These are phyloP conservation scores for Salarias fasciatus DNA, from an alignment of 2,797 vertebrate species.

Conservation along the genomic window DNA sequence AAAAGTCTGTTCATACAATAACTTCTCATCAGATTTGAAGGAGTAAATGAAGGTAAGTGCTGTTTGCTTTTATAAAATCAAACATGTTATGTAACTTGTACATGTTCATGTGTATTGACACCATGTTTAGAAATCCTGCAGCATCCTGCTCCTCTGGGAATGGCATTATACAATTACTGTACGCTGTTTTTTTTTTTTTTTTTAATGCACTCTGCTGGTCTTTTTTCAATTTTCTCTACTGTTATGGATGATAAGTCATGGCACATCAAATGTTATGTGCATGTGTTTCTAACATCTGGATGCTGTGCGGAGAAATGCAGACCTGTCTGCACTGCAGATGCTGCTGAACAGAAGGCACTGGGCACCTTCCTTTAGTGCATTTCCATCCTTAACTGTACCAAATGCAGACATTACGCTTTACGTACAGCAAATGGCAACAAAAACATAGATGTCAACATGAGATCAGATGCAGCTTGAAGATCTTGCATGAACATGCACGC, in stretches of 20 bases:
- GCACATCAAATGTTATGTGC: constrained; percentile 24
- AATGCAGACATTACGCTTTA: background rate
- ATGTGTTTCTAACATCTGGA: constrained; percentile 38
- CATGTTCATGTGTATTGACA: too few relatives aligned
- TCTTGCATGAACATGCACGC: constrained; percentile 5
- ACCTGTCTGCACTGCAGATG: constrained; percentile 65
- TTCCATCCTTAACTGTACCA: background rate
- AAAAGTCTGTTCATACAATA: too few relatives aligned
- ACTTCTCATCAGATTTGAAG: too few relatives aligned
- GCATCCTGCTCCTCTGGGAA: background rate
- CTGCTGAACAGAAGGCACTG: constrained; percentile 1
- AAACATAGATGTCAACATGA: too few relatives aligned
- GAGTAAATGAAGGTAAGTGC: background rate
- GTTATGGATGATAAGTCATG: constrained; percentile 20
- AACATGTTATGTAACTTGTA: too few relatives aligned
- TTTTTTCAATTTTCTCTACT: background rate
- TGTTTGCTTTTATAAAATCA: too few relatives aligned
- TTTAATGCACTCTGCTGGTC: too few relatives aligned
- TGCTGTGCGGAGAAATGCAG: constrained; percentile 22
- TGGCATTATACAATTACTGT: too few relatives aligned
- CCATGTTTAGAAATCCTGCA: background rate
- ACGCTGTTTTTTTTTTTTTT: too few relatives aligned
- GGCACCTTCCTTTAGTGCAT: background rate
- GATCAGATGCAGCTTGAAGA: background rate
- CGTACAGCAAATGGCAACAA: background rate